Conservation (phyloP, 2,797 vertebrate species). For the Rallus crepitans region DNA sequence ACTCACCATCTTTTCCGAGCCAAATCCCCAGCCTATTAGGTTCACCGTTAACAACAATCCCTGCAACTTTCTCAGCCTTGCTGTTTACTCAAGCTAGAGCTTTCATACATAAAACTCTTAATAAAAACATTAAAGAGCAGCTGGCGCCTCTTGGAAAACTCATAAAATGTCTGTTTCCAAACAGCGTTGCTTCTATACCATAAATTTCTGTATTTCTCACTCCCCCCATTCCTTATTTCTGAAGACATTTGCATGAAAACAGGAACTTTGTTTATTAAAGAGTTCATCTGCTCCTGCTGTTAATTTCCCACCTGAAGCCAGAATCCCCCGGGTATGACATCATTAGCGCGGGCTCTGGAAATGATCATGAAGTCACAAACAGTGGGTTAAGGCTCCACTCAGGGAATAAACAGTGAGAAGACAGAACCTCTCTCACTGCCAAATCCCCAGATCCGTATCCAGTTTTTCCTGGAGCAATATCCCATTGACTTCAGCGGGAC, state of each 20-base stretch:
- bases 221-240: slow-evolving; percentile 35
- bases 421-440: slow-evolving; percentile 31
- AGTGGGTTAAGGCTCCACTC: not conserved
- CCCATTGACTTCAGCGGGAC: slow-evolving; percentile 29
- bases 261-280: slow-evolving; percentile 60
- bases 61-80: slow-evolving; percentile 50
- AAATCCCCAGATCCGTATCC: slow-evolving; percentile 50
- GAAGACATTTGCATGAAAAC: slow-evolving; percentile 69
- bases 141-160: slow-evolving; percentile 73
- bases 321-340: slow-evolving; percentile 15
- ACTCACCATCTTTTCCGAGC: not conserved
- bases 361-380: slow-evolving; percentile 55
- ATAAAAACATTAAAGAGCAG: slow-evolving; percentile 76
- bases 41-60: slow-evolving; percentile 44
- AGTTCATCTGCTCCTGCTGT: slow-evolving; percentile 63
- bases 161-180: slow-evolving; percentile 75
- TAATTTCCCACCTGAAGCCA: slow-evolving; percentile 54
- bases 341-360: slow-evolving; percentile 49
- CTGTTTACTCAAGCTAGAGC: slow-evolving; percentile 65
- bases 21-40: slow-evolving; percentile 7
- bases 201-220: slow-evolving; percentile 62
- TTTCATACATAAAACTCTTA: slow-evolving; percentile 73
- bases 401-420: not conserved
- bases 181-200: slow-evolving; percentile 57
- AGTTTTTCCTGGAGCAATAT: slow-evolving; percentile 51